A percentile compares a stretch with the other conserved stretches of the same genome.
phyloP scores from a whole-genome alignment of 2,888 invertebrate species.

The Pterostichus niger region DNA sequence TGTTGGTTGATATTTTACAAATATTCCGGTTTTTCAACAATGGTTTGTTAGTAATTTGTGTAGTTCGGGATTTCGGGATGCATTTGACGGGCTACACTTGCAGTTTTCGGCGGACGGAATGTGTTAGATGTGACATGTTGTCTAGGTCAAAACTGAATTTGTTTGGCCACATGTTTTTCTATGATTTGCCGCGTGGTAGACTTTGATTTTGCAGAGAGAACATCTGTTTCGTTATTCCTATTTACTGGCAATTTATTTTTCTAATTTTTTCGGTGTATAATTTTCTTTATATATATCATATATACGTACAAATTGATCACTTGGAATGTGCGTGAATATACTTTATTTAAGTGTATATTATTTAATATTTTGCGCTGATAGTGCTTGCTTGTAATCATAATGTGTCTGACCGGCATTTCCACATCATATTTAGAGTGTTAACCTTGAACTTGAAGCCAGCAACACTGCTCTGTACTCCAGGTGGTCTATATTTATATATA shows the following conservation, averaged over 20 bases:
- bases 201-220: background rate
- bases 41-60: background rate
- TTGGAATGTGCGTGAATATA: no score
- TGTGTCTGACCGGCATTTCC: slow-evolving; percentile 76
- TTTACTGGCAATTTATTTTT: no score
- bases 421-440: slow-evolving; percentile 75
- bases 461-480: no score
- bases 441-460: slow-evolving; percentile 53
- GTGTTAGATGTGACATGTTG: slow-evolving; percentile 23
- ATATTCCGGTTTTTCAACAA: slow-evolving; percentile 57
- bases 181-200: slow-evolving; percentile 63
- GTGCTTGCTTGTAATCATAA: slow-evolving; percentile 73
- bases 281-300: no score
- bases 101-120: background rate
- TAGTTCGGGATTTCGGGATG: background rate
- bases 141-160: slow-evolving; percentile 47
- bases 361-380: slow-evolving; percentile 68
- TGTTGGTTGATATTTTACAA: slow-evolving; percentile 75
- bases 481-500: no score
- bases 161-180: slow-evolving; percentile 62
- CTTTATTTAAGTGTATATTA: no score
- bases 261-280: no score
- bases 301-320: no score
- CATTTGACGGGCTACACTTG: background rate
- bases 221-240: background rate